Evolutionary conservation across 2,113 vertebrate genomes (phyloP).

Genomic region (Dromas ardeola): DNA sequence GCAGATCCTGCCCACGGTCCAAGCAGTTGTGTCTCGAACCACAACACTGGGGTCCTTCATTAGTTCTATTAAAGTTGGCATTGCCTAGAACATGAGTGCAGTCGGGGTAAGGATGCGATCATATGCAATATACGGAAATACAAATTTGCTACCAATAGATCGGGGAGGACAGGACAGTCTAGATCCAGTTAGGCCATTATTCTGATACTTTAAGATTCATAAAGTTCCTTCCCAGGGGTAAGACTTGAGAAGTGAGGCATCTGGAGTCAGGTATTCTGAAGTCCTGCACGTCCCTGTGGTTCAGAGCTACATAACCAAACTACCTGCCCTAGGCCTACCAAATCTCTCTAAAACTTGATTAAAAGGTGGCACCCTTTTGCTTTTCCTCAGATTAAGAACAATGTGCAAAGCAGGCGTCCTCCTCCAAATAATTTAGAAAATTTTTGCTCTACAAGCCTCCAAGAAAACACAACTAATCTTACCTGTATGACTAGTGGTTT

Average conservation of each 20-base stretch:
- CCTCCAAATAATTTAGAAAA: not conserved
- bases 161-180: not conserved
- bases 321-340: not conserved
- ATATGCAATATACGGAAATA: fast-evolving
- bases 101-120: not conserved
- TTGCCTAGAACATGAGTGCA: conserved; percentile 74
- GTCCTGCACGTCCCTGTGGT: not conserved
- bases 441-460: not conserved
- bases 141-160: fast-evolving
- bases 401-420: fast-evolving
- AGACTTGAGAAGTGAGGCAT: not conserved
- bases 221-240: not conserved
- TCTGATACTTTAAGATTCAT: not conserved
- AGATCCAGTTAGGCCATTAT: not conserved
- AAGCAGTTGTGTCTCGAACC: conserved; percentile 95
- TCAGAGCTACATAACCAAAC: not conserved
- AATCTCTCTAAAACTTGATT: not conserved
- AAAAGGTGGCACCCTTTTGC: not conserved
- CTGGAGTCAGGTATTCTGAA: not conserved
- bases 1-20: conserved; percentile 96
- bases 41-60: conserved; percentile 98
- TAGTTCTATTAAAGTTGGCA: conserved; percentile 95
- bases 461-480: not conserved
- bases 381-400: not conserved
- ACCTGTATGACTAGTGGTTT: conserved; percentile 97